phyloP scores from a whole-genome alignment of 2,797 vertebrate genomes.

The Loris lydekkerianus region DNA sequence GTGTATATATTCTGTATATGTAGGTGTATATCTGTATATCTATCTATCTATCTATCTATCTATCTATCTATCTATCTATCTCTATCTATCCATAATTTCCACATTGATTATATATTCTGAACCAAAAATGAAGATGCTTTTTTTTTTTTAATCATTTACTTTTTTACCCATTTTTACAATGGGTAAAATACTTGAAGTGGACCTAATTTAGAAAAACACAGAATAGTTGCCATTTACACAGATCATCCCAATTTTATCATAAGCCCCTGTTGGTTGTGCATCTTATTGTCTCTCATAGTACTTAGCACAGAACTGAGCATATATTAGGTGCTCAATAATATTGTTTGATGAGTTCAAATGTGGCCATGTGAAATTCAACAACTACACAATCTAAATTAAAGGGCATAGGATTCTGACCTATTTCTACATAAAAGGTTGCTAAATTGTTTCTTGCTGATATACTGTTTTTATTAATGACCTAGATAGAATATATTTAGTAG shows the following conservation, averaged over 20 bases:
- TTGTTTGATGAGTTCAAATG: not conserved
- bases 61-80: too few species aligned
- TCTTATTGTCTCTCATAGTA: not conserved
- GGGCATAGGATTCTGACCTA: not conserved
- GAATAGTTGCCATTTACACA: not conserved
- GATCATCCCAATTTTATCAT: not conserved
- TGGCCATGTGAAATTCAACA: not conserved
- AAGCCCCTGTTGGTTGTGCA: not conserved
- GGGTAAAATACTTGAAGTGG: not conserved
- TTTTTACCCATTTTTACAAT: too few species aligned
- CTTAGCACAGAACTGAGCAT: not conserved
- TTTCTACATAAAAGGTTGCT: not conserved
- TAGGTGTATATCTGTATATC: too few species aligned
- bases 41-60: too few species aligned
- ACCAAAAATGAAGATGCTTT: not conserved
- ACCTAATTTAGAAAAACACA: not conserved
- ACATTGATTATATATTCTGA: not conserved
- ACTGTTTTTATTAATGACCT: conserved; percentile 15
- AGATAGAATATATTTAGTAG: not conserved
- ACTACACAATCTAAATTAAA: not conserved
- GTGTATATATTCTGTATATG: not conserved
- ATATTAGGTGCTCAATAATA: not conserved
- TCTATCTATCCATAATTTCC: not conserved
- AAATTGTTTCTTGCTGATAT: not conserved
- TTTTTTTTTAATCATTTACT: too few species aligned